Evolutionary conservation across 1,140 invertebrate species (phyloP), one percentile per base, ranked within the genome.

Genomic region (Drosophila tani): DNA sequence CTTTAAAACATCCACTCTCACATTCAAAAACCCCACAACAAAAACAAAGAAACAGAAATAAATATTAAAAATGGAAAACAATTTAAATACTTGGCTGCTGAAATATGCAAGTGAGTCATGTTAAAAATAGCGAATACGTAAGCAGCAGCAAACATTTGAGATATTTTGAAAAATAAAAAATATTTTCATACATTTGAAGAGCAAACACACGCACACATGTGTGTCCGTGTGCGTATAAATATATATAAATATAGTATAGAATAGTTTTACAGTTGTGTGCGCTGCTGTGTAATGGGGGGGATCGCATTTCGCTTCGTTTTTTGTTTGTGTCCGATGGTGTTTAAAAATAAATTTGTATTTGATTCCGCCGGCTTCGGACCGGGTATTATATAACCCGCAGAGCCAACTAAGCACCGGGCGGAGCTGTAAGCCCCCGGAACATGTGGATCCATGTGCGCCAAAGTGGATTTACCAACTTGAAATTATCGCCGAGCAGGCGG

Each of bases 401-500:
- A 81, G 59, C 73, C 71, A 83, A 81, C 78, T 87, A 84, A 87
- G 84, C 81, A 83, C 77, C 75, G 67, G 69, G 17, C 49, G 56
- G 17, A 51, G 53, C 76, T 64, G 67, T 88, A 88, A 88, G 81
- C 81, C 79, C 74, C 66, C 19, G n/a, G 40, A 71, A 80, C 82
- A 91, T 80, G 85, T 90, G 81, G 79, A 77, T 68, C 78, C 85
- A 85, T 90, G 85, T 90, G 85, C 86, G 76, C 67, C 81, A 90
- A 90, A 90, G 85, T 90, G 86, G 85, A 90, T 90, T 90, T 90
- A 82, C 81, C 79, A 76, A 82, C 81, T 88, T 90, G 75, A 90
- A 90, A 90, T 90, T 90, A 90, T 90, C 86, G 79, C 84, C 74
- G 85, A 60, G 75, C 85, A 90, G 85, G 85, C 84, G 84, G 68